Percentiles rank a stretch among this genome's conserved stretches.
These are phyloP conservation scores for Centrocercus urophasianus DNA, from an alignment of 2,113 vertebrate species.

Conservation along the genomic window DNA sequence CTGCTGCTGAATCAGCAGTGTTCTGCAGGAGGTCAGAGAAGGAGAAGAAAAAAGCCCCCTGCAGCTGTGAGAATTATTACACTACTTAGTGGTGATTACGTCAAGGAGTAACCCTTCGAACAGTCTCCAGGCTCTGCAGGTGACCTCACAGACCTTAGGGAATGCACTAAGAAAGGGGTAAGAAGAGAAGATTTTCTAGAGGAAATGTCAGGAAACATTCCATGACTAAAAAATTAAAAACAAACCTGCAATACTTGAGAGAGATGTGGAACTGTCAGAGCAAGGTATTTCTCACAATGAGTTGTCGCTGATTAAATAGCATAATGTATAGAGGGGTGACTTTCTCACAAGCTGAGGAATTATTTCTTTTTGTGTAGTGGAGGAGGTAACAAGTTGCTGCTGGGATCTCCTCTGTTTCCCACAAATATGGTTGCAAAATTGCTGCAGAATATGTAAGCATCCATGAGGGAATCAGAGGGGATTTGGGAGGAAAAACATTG, in stretches of 20 bases:
- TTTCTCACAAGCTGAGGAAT: neutral
- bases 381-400: neutral
- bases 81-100: neutral
- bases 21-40: neutral
- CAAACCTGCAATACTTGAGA: neutral
- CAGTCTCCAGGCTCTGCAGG: neutral
- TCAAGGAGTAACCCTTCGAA: neutral
- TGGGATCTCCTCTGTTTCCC: neutral
- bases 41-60: neutral
- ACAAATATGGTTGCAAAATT: neutral
- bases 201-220: neutral
- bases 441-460: conserved; percentile 4
- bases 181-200: neutral
- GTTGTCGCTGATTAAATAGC: neutral
- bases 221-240: neutral
- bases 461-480: conserved; percentile 15
- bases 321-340: neutral
- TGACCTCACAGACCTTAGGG: neutral
- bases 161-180: neutral
- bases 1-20: neutral
- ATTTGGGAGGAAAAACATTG: conserved; percentile 29
- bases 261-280: neutral
- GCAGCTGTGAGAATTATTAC: neutral
- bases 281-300: neutral
- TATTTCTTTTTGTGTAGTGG: neutral